A percentile compares a stretch with the other conserved stretches of the same genome.
phyloP scores from a whole-genome alignment of 2,113 vertebrate species.

The Ahaetulla prasina region DNA sequence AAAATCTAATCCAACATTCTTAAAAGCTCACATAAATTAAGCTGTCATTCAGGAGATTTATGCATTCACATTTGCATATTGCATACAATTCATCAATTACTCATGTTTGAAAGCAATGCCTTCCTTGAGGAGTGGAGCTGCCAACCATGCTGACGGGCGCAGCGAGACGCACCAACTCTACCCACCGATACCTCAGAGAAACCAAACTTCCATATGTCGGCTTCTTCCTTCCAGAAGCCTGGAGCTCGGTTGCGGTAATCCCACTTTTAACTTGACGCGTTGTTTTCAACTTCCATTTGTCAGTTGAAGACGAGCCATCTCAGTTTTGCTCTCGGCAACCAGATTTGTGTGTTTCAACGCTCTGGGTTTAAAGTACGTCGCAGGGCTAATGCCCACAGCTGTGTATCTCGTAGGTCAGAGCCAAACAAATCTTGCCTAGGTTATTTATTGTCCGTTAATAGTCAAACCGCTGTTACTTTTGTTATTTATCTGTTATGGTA shows the following conservation, averaged over 20 bases:
- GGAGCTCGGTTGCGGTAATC: constrained; percentile 21
- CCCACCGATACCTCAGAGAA: constrained; percentile 61
- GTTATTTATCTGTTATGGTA: background rate
- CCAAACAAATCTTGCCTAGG: background rate
- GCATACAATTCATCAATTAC: constrained; percentile 85
- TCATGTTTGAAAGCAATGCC: constrained; percentile 77
- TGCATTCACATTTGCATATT: constrained; percentile 84
- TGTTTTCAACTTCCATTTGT: constrained; percentile 16
- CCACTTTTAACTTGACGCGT: background rate
- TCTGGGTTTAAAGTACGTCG: background rate
- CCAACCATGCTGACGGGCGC: constrained; percentile 64
- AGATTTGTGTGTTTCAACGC: background rate
- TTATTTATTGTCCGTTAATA: background rate
- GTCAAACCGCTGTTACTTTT: background rate
- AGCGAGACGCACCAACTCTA: constrained; percentile 34
- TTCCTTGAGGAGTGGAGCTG: constrained; percentile 67
- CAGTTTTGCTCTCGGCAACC: background rate
- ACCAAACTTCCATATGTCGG: constrained; percentile 69
- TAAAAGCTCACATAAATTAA: constrained; percentile 88
- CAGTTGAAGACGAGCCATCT: constrained; percentile 12
- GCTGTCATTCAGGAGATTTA: constrained; percentile 88
- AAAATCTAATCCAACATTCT: constrained; percentile 88
- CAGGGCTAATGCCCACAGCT: background rate
- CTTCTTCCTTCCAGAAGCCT: constrained; percentile 13
- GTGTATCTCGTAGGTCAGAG: background rate